A percentile compares a stretch with the other conserved stretches of the same genome.
phyloP scores from a whole-genome alignment of 2,888 invertebrate genomes.

The Julus scanicus region DNA sequence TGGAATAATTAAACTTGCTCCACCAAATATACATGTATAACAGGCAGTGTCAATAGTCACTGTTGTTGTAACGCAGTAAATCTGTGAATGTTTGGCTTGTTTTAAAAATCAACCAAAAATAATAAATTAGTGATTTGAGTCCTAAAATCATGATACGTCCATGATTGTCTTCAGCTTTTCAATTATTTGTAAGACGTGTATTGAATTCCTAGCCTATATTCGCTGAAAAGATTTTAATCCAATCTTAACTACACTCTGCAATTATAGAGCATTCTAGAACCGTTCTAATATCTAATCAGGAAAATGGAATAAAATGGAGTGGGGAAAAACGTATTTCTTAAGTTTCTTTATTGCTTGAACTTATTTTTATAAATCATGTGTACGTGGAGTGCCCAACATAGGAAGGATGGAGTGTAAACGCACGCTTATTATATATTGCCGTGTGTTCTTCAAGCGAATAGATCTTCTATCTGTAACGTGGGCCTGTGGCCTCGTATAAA shows the following conservation, averaged over 20 bases:
- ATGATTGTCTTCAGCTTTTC: too few species aligned
- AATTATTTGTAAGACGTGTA: too few species aligned
- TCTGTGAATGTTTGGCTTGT: too few species aligned
- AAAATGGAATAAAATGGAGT: background rate
- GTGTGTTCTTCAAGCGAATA: slow-evolving; percentile 14
- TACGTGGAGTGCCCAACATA: background rate
- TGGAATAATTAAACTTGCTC: too few species aligned
- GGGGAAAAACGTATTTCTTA: background rate
- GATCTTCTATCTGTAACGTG: slow-evolving; percentile 49
- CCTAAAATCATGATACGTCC: too few species aligned
- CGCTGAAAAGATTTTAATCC: too few species aligned
- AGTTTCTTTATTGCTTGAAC: background rate
- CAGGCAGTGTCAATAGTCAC: too few species aligned
- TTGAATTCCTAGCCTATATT: too few species aligned
- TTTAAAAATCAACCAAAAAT: too few species aligned
- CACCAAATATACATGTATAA: too few species aligned
- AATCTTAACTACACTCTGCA: background rate
- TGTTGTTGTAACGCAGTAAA: too few species aligned
- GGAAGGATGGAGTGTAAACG: background rate
- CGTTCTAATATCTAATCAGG: background rate
- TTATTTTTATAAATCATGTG: background rate
- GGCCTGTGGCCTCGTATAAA: slow-evolving; percentile 54
- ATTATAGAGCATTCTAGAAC: background rate
- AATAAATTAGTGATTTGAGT: too few species aligned
- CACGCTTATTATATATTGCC: background rate